Conservation (phyloP, 2,113 vertebrate species). For the Cygnus buccinator region DNA sequence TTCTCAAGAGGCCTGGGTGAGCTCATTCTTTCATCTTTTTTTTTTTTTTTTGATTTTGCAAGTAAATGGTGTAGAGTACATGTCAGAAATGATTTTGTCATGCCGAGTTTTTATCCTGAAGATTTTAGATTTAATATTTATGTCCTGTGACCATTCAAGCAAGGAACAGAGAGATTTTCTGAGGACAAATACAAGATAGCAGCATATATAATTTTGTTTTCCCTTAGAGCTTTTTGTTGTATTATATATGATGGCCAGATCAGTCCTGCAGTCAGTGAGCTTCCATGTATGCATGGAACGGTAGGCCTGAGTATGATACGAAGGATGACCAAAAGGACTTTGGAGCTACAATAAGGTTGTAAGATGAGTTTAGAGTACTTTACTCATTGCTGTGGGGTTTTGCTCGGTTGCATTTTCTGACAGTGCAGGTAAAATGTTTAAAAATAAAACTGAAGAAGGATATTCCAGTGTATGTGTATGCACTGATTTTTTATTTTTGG, state of each 20-base stretch:
- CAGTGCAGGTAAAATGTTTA: not conserved
- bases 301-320: not conserved
- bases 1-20: not conserved
- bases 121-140: constrained; percentile 32
- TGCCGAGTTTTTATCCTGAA: not conserved
- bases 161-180: constrained; percentile 21
- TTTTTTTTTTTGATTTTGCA: not conserved
- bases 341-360: not conserved
- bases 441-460: not conserved
- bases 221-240: not conserved
- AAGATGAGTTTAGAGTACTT: not conserved
- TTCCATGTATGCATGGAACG: rapidly evolving
- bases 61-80: rapidly evolving
- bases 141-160: not conserved
- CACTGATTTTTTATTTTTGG: not conserved
- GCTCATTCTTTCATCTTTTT: not conserved
- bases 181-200: not conserved
- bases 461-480: not conserved
- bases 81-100: not conserved
- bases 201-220: not conserved
- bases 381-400: not conserved
- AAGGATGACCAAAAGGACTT: not conserved
- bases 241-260: not conserved
- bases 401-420: not conserved
- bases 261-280: not conserved